These are phyloP conservation scores for Athetis lepigone DNA, from an alignment of 2,888 invertebrate species.

Conservation along the genomic window DNA sequence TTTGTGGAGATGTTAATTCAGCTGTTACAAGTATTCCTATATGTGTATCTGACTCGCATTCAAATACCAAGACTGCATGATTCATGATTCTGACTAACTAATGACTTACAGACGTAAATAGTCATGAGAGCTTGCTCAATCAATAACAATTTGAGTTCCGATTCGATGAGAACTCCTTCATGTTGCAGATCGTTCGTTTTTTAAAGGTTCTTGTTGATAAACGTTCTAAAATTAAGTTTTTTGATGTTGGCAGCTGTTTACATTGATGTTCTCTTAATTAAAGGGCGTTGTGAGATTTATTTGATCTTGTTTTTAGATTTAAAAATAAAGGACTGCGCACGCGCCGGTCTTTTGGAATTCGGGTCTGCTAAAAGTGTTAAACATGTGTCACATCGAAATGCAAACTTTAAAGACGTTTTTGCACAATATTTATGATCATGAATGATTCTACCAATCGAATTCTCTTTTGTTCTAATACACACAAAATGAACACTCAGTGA, in stretches of 20 bases:
- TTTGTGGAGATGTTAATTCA: constrained; percentile 46
- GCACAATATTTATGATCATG: neutral
- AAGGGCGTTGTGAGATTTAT: constrained; percentile 37
- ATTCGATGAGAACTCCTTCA: constrained; percentile 41
- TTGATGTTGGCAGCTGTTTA: constrained; percentile 28
- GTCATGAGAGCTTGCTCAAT: constrained; percentile 49
- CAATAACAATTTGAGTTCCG: constrained; percentile 45
- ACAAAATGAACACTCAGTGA: constrained; percentile 12
- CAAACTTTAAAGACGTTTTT: neutral
- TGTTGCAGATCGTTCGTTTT: constrained; percentile 18
- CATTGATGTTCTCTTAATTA: constrained; percentile 45
- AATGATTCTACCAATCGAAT: neutral
- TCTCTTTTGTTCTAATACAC: constrained; percentile 5
- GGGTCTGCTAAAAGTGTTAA: constrained; percentile 2
- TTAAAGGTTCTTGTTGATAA: constrained; percentile 39
- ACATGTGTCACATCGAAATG: neutral
- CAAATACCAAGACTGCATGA: constrained; percentile 61
- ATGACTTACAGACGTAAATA: constrained; percentile 62
- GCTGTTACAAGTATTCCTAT: constrained; percentile 49
- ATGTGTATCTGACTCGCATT: constrained; percentile 46
- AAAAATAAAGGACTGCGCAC: constrained; percentile 18
- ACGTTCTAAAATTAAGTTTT: constrained; percentile 26
- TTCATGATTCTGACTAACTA: constrained; percentile 68
- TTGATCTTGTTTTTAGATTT: constrained; percentile 30
- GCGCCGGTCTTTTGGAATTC: constrained; percentile 14